A percentile compares a stretch with the other conserved stretches of the same genome.
Conservation (phyloP, 1,140 invertebrate species). For the Cepaea nemoralis region DNA sequence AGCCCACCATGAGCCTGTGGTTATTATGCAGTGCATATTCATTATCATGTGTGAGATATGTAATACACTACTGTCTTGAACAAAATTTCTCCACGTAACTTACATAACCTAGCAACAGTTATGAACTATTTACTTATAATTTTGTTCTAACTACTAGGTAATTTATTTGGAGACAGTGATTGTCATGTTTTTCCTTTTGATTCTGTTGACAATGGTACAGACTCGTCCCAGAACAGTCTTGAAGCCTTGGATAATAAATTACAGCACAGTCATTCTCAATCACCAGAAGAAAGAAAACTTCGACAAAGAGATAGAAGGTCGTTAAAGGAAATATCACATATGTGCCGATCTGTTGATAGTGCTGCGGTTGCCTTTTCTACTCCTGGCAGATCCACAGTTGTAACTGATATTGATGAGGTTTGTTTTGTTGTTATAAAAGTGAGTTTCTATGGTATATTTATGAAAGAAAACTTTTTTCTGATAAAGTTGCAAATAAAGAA, state of each 20-base stretch:
- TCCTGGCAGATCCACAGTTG: slow-evolving; percentile 15
- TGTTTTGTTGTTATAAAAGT: too few species aligned
- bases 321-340: slow-evolving; percentile 1
- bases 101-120: too few species aligned
- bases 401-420: slow-evolving; percentile 29
- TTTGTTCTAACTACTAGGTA: not conserved
- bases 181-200: slow-evolving; percentile 10
- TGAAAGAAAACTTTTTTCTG: too few species aligned
- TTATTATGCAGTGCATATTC: too few species aligned
- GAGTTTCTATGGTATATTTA: too few species aligned
- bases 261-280: not conserved
- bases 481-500: too few species aligned
- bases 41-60: too few species aligned
- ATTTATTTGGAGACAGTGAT: not conserved
- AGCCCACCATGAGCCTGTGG: too few species aligned
- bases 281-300: slow-evolving; percentile 5
- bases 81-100: too few species aligned
- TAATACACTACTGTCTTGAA: too few species aligned
- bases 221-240: slow-evolving; percentile 33
- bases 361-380: not conserved
- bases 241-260: not conserved
- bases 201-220: slow-evolving; percentile 7
- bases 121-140: not conserved
- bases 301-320: not conserved
- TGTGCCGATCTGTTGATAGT: not conserved